These are phyloP conservation scores for Craniophora ligustri DNA, from an alignment of 2,888 invertebrate genomes.

Conservation along the genomic window DNA sequence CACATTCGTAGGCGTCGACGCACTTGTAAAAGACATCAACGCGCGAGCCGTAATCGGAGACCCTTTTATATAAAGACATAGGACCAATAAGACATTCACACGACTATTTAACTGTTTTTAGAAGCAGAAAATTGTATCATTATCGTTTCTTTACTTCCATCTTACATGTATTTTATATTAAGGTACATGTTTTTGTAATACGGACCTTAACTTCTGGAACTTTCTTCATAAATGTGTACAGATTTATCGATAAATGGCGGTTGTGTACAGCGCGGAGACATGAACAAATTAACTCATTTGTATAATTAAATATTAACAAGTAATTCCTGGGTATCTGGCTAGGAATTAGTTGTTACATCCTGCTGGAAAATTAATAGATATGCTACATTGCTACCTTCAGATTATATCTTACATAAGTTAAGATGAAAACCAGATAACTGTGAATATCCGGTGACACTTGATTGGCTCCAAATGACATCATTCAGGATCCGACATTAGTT, in stretches of 20 bases:
- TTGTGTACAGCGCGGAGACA: slow-evolving; percentile 20
- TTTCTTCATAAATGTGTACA: slow-evolving; percentile 18
- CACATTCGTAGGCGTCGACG: slow-evolving; percentile 45
- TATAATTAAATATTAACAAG: slow-evolving; percentile 51
- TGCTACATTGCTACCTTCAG: slow-evolving; percentile 28
- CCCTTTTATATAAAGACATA: slow-evolving; percentile 43
- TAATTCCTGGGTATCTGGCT: slow-evolving; percentile 33
- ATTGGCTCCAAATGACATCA: slow-evolving; percentile 22
- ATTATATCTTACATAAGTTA: slow-evolving; percentile 43
- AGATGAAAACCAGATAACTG: slow-evolving; percentile 42
- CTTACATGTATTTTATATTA: slow-evolving; percentile 17
- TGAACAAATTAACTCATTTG: slow-evolving; percentile 37
- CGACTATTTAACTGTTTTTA: slow-evolving; percentile 27
- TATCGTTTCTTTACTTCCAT: slow-evolving; percentile 15
- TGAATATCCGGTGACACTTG: slow-evolving; percentile 34
- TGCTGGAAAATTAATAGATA: slow-evolving; percentile 39
- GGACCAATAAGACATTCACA: slow-evolving; percentile 14
- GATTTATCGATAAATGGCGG: slow-evolving; percentile 14
- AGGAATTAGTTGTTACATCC: slow-evolving; percentile 31
- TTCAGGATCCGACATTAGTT: slow-evolving; percentile 16
- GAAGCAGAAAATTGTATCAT: slow-evolving; percentile 30
- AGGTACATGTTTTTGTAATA: not conserved
- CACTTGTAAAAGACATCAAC: slow-evolving; percentile 80
- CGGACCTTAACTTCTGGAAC: slow-evolving; percentile 7
- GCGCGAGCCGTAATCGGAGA: slow-evolving; percentile 53